A percentile compares a stretch with the other conserved stretches of the same genome.
phyloP scores from a whole-genome alignment of 2,113 vertebrate species.

The Heloderma charlesbogerti region DNA sequence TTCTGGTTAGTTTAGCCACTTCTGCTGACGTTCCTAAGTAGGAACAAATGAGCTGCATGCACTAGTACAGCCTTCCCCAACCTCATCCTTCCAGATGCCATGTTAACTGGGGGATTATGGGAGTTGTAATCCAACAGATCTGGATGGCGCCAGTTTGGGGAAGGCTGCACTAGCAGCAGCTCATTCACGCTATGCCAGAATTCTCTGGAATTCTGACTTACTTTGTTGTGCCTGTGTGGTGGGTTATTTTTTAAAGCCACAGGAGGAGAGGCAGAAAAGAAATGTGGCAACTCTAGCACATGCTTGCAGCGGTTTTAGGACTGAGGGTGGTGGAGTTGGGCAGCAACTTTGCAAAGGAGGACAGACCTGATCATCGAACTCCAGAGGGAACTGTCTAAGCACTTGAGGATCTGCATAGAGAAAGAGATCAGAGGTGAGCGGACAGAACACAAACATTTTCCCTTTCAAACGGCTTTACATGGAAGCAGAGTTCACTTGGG shows the following conservation, averaged over 20 bases:
- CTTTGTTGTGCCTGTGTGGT: not conserved
- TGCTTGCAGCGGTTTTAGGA: not conserved
- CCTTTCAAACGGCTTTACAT: not conserved
- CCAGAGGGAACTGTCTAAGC: constrained; percentile 71
- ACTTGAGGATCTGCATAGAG: constrained; percentile 67
- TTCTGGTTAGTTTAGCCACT: not conserved
- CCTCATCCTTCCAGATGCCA: too few relatives aligned
- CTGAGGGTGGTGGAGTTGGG: too few relatives aligned
- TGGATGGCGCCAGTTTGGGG: too few relatives aligned
- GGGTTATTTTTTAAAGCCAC: not conserved
- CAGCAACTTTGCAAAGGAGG: not conserved
- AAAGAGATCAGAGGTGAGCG: constrained; percentile 40
- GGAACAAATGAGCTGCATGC: not conserved
- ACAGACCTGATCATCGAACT: constrained; percentile 74
- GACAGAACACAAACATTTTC: not conserved
- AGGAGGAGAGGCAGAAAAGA: not conserved
- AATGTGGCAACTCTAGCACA: not conserved
- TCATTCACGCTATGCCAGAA: not conserved
- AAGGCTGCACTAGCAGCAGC: too few relatives aligned
- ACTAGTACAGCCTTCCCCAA: not conserved
- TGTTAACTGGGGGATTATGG: too few relatives aligned
- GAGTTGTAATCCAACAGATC: too few relatives aligned
- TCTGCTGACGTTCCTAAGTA: not conserved
- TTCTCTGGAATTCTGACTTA: not conserved
- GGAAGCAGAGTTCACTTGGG: not conserved